Evolutionary conservation across 2,113 vertebrate genomes (phyloP), one percentile per base, ranked within the genome.

Genomic region (Phylloscopus trochilus): DNA sequence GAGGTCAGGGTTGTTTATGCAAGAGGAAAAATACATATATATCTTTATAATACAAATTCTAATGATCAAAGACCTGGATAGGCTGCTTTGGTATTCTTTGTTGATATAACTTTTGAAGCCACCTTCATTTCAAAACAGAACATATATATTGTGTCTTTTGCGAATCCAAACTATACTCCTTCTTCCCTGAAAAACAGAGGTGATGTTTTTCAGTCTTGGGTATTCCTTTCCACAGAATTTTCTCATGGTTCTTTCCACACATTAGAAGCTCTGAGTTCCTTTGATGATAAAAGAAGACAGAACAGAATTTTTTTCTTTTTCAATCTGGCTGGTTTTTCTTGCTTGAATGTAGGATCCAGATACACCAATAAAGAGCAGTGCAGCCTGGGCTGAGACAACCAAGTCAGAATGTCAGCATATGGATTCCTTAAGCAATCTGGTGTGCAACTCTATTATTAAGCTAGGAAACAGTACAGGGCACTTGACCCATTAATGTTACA

Each of bases 351-450:
- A 60, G 30, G 81, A 95, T 92, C 80, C 89, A 93, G 89, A 86
- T 47, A 86, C 46, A 87, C 59, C 79, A 95, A 73, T 8, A 3
- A 90, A 3, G 6, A 94, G 86, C 68, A 86, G 72, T 3, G 4
- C 86, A 92, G 75, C 49, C 53, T 1, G 2, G 76, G 86, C 91
- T 93, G 83, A 78, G 52, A 76, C 31, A 11, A 88, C 67, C 0
- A 1, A 88, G 79, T 92, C 89, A 94, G 86, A 93, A 82, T 93
- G 91, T 90, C 35, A 33, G 92, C 94, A 94, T 92, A 94, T 94
- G 93, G 87, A 83, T 81, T 96, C 79, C 69, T 95, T 85, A 80
- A 94, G 83, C 92, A 95, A 68, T 96, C 94, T 97, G 95, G 55
- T 83, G 39, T 46, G 62, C 41, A 83, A 27, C 75, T 92, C 75